Percentiles rank a stretch among this genome's conserved stretches.
These are phyloP conservation scores for Xylocopa sonorina DNA, from an alignment of 1,140 invertebrate genomes.

Conservation along the genomic window DNA sequence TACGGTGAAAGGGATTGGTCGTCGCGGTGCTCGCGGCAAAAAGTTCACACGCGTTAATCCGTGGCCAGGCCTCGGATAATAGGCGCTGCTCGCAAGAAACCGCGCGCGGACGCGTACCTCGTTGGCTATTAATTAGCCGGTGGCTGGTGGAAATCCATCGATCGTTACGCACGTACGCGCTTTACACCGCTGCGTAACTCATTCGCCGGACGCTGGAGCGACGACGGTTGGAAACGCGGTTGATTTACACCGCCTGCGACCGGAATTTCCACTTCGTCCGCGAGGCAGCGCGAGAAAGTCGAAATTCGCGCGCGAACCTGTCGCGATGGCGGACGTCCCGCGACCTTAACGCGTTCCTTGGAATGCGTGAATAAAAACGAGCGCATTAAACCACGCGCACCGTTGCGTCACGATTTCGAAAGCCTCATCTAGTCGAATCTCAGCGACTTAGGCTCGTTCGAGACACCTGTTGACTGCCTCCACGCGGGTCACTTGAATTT, in stretches of 20 bases:
- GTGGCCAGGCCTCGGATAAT: slow-evolving; percentile 49
- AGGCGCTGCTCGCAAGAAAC: slow-evolving; percentile 39
- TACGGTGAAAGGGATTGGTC: slow-evolving; percentile 57
- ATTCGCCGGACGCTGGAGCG: background rate
- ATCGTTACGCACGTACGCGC: slow-evolving; percentile 22
- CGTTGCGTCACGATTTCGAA: slow-evolving; percentile 41
- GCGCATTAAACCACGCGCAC: slow-evolving; percentile 29
- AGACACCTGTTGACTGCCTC: slow-evolving; percentile 45
- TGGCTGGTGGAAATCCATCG: slow-evolving; percentile 48
- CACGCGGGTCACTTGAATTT: slow-evolving; percentile 33
- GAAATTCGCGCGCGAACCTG: background rate
- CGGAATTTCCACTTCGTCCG: background rate
- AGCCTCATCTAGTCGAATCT: slow-evolving; percentile 18
- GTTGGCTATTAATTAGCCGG: slow-evolving; percentile 56
- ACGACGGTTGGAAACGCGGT: slow-evolving; percentile 15
- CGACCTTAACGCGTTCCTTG: slow-evolving; percentile 8
- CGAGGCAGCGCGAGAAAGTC: background rate
- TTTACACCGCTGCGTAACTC: slow-evolving; percentile 31
- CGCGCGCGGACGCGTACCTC: slow-evolving; percentile 15
- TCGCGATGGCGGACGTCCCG: background rate
- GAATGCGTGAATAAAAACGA: slow-evolving; percentile 46
- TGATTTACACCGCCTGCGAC: background rate
- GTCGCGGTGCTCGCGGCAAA: slow-evolving; percentile 24
- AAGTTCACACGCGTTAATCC: slow-evolving; percentile 55
- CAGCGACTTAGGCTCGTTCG: background rate